Evolutionary conservation across 2,797 vertebrate genomes (phyloP).

Genomic region (Cephalopachus bancanus): DNA sequence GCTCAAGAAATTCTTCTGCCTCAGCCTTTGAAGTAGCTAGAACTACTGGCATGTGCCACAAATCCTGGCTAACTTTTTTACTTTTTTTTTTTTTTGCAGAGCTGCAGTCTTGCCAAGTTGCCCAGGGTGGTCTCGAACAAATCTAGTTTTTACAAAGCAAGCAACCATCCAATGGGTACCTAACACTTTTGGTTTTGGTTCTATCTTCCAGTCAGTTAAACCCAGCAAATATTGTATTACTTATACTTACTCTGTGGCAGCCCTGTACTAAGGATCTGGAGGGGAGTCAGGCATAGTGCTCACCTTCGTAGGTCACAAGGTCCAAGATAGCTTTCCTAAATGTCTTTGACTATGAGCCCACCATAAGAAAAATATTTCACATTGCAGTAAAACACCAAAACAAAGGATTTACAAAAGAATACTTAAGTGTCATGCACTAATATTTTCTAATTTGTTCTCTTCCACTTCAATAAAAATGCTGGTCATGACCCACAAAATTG

Average conservation of each 20-base stretch:
- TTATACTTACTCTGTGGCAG: not conserved
- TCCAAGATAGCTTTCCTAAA: not conserved
- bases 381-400: not conserved
- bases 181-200: not conserved
- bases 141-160: not conserved
- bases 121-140: no score
- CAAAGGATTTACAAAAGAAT: not conserved
- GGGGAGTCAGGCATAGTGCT: not conserved
- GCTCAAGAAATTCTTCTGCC: no score
- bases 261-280: not conserved
- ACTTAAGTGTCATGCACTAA: not conserved
- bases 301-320: not conserved
- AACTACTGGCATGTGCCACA: no score
- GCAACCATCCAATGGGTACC: not conserved
- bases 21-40: no score
- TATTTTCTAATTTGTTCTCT: not conserved
- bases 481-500: not conserved
- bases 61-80: no score
- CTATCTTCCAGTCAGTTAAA: not conserved
- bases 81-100: no score
- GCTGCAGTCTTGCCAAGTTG: no score
- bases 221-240: not conserved
- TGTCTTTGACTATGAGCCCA: not conserved
- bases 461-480: not conserved
- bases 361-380: not conserved